Evolutionary conservation across 2,797 vertebrate genomes (phyloP), one percentile per base, ranked within the genome.

Genomic region (Epinephelus coioides): DNA sequence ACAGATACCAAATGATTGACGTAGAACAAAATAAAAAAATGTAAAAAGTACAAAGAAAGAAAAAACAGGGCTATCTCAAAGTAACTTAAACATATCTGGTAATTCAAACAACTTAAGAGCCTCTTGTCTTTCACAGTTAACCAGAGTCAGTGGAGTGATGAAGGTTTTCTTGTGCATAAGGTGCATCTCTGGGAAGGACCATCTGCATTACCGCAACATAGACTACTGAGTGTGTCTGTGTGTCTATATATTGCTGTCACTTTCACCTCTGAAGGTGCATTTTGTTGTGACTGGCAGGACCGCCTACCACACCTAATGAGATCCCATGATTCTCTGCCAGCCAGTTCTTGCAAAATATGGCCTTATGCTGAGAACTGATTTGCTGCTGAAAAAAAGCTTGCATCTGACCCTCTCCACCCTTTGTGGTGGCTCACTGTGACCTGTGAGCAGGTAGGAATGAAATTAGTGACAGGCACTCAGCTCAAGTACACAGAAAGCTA

Each of bases 301-400:
- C 1, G 0, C 40, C 68, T 27, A 44, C 40, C 59, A 3, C 64
- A 15, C 0, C 81, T 90, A 92, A 91, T 86, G 88, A 91, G 83
- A 57, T 89, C 86, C 83, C 84, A 63, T 40, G 89, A 82, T 77
- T 50, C 81, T 47, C 59, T 61, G 68, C 55, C 47, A 23, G 57
- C 46, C 51, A 15, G 19, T 5, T 71, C 2, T 54, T 21, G 55
- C 21, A 50, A 30, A 30, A 30, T 30, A 25, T 25, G 25, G 25
- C 25, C 25, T 61, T 3, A 43, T 65, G 77, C 56, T 53, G 70
- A 73, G 12, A 59, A 61, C 19, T 84, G 84, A 85, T 85, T 87
- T 73, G 76, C 72, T 76, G 68, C 55, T 82, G 62, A 78, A 76
- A 76, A 74, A 81, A 59, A 77, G 3, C 19, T 65, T 59, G 21